Base-by-base conservation (phyloP, 2,797 vertebrate species). In the Synaphobranchus kaupii region DNA sequence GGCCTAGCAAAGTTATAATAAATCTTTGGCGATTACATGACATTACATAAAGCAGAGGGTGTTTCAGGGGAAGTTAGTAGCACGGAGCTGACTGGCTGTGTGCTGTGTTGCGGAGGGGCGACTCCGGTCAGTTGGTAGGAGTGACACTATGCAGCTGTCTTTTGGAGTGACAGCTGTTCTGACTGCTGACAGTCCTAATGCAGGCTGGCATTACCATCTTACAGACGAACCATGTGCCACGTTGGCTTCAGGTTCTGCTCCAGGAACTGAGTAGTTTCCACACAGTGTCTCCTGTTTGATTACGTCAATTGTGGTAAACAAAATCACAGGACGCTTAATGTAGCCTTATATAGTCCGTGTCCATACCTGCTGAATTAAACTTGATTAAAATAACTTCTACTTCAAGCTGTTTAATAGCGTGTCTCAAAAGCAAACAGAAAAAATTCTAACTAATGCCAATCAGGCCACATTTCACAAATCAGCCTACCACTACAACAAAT, bases 281-380 rank as follows among this genome's bases (percentile, higher is more conserved):
- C 22, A 50, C 73, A 20, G 34, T 22, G 8, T n/a, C 20, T 81
- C 47, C 44, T 3, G 44, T 12, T n/a, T 48, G 7, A 22, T 48
- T 81, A 81, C 7, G 44, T 81, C n/a, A 81, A 13, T 44, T 44
- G 39, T 81, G 78, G 44, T 50, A 81, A 48, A 81, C 78, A 81
- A 47, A 48, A 81, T 10, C 44, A 8, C 17, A 12, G 47, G 44
- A 81, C 12, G 47, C 47, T 50, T 9, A 50, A 48, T 48, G 78
- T n/a, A 25, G 44, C 44, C 44, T 50, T n/a, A 50, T 25, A 80
- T 47, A 47, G 76, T 48, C 39, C 47, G 50, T 4, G 9, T 47
- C 47, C 25, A n/a, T 12, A n/a, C 44, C 44, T 17, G 22, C 17
- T 0, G 20, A 3, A 13, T 78, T 78, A 20, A 78, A 39, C 17